These are phyloP conservation scores for Stomatorhinus ivindoensis DNA, from an alignment of 2,113 vertebrate genomes.

Conservation along the genomic window DNA sequence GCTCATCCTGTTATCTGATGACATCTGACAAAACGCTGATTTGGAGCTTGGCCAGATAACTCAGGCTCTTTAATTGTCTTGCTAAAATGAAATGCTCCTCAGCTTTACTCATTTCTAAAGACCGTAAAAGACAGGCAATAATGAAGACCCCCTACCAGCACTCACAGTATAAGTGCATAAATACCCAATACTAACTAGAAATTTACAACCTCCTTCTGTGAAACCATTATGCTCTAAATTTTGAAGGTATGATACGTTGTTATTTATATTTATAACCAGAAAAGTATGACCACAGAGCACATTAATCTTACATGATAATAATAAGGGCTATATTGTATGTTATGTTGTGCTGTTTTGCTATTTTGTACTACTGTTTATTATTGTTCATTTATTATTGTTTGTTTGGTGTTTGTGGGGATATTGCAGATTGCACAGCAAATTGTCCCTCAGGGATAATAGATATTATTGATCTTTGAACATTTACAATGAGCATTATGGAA, in stretches of 20 bases:
- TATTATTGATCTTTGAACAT: conserved; percentile 23
- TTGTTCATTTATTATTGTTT: not conserved
- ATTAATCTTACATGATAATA: conserved; percentile 27
- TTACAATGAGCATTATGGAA: conserved; percentile 40
- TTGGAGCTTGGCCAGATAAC: conserved; percentile 34
- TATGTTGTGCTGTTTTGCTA: not conserved
- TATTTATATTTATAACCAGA: conserved; percentile 40
- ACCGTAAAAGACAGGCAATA: conserved; percentile 22
- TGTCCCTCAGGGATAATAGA: not conserved
- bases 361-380: not conserved
- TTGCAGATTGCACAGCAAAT: not conserved
- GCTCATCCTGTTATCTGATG: conserved; percentile 33
- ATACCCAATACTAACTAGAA: not conserved
- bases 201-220: conserved; percentile 18
- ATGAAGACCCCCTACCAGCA: not conserved
- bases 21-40: conserved; percentile 33
- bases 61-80: conserved; percentile 35
- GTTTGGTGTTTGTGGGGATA: not conserved
- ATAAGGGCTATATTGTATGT: conserved; percentile 20
- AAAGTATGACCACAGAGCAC: conserved; percentile 43
- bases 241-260: conserved; percentile 42
- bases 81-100: conserved; percentile 34
- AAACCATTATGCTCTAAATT: conserved; percentile 30
- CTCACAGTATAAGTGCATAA: not conserved
- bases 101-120: conserved; percentile 27